Evolutionary conservation across 2,888 invertebrate species (phyloP), one percentile per base, ranked within the genome.

Genomic region (Diachrysia chrysitis): DNA sequence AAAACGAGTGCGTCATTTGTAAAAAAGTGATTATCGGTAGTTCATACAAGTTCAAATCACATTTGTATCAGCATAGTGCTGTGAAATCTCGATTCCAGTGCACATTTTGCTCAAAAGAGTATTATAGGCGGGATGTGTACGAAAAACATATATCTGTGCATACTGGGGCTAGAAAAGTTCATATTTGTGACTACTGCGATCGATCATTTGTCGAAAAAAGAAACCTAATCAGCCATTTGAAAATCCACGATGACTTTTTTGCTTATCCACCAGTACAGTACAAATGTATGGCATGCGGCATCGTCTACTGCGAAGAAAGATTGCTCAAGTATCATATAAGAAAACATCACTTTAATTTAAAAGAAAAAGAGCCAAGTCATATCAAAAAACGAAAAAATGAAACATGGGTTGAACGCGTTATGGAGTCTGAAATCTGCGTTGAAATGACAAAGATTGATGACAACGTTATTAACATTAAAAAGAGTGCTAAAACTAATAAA

Each of bases 361-460:
- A 87, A 16, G 48, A 70, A 0, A 71, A 81, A 2, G 76, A 76
- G 17, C 74, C 85, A 0, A 51, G 51, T 0, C 75, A 87, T 32
- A 58, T 86, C 0, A 82, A 82, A 2, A 92, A 90, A 63, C 73
- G 81, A 0, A 29, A 87, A 0, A 93, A 93, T n/a, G 93, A 93
- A 1, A 90, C 90, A 0, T 94, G 93, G 93, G 78, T 93, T 0
- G 93, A 94, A 67, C 71, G 83, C 0, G 89, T 92, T 0, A 77
- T 83, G 3, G 84, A 89, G 53, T 81, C 88, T 0, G 81, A 89
- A 60, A 81, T 84, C 0, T 91, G 85, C 10, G 93, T 93, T 0
- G 82, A 91, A 78, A 93, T 94, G 67, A 94, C 91, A 0, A 93
- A 93, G 80, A 71, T 93, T 0, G 88, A 89, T n/a, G 85, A 89